phyloP scores from a whole-genome alignment of 2,797 vertebrate species.

The Clamator glandarius region DNA sequence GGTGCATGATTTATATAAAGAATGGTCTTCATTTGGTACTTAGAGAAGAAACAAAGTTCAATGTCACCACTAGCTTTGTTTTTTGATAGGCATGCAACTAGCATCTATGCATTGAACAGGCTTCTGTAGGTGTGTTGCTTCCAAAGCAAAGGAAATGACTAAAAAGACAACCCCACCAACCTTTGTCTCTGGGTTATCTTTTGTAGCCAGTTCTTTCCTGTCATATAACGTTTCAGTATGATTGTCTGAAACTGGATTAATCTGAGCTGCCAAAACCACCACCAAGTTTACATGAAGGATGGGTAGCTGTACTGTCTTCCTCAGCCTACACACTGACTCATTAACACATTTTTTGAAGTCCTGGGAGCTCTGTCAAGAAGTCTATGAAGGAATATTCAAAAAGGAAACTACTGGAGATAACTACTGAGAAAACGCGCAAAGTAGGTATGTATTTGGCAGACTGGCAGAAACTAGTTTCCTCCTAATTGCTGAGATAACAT shows the following conservation, averaged over 20 bases:
- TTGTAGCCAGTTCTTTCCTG: neutral
- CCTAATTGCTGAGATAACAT: neutral
- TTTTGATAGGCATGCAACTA: neutral
- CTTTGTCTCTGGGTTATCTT: neutral
- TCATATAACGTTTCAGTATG: constrained; percentile 26
- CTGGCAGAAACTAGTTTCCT: neutral
- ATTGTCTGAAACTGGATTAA: constrained; percentile 16
- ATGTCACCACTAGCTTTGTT: neutral
- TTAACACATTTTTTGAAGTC: constrained; percentile 5
- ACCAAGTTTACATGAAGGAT: neutral
- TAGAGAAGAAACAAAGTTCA: neutral
- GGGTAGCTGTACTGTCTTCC: neutral
- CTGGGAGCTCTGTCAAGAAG: constrained; percentile 14
- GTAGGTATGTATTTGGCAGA: neutral
- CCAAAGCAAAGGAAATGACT: constrained; percentile 38
- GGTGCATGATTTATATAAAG: neutral
- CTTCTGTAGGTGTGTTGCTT: neutral
- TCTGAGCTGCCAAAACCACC: constrained; percentile 8
- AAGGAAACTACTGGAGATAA: constrained; percentile 14
- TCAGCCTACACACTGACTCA: constrained; percentile 38
- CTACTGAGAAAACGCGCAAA: neutral
- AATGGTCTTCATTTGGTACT: neutral
- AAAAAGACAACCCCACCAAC: neutral
- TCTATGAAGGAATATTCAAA: constrained; percentile 24
- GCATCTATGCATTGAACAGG: neutral